phyloP scores from a whole-genome alignment of 2,113 vertebrate genomes.

The Pseudopipra pipra region DNA sequence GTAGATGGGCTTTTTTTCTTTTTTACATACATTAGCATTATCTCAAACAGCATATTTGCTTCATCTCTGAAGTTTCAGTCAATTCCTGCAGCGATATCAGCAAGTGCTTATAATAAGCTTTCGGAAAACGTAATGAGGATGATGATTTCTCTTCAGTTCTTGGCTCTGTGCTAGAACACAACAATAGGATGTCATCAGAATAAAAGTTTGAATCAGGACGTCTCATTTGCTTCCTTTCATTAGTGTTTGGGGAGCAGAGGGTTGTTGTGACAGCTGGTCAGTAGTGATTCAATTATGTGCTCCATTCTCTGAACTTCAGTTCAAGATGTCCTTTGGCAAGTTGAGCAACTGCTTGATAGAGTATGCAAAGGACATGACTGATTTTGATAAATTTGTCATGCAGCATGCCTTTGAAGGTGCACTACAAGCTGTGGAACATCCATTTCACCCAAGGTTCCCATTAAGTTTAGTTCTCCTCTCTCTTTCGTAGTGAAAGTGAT shows the following conservation, averaged over 20 bases:
- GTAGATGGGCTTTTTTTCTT: background rate
- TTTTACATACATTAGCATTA: background rate
- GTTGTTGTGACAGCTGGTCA: conserved; percentile 39
- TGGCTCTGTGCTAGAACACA: background rate
- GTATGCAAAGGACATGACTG: background rate
- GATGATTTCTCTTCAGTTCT: conserved; percentile 22
- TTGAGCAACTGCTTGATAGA: background rate
- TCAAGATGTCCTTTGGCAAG: conserved; percentile 42
- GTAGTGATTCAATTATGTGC: conserved; percentile 34
- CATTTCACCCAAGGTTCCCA: background rate
- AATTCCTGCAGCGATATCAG: background rate
- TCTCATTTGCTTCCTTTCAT: conserved; percentile 45
- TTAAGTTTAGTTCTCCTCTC: background rate
- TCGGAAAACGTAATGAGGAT: background rate
- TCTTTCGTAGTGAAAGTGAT: background rate
- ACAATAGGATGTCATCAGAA: background rate
- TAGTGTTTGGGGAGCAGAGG: background rate
- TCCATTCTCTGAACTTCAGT: conserved; percentile 26
- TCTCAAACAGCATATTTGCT: background rate
- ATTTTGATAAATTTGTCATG: background rate
- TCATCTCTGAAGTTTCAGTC: conserved; percentile 20
- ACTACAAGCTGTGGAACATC: background rate
- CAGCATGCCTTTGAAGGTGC: background rate
- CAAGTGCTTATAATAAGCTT: conserved; percentile 26
- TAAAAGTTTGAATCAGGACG: background rate